phyloP scores from a whole-genome alignment of 2,888 invertebrate species.

The Schrankia costaestrigalis region DNA sequence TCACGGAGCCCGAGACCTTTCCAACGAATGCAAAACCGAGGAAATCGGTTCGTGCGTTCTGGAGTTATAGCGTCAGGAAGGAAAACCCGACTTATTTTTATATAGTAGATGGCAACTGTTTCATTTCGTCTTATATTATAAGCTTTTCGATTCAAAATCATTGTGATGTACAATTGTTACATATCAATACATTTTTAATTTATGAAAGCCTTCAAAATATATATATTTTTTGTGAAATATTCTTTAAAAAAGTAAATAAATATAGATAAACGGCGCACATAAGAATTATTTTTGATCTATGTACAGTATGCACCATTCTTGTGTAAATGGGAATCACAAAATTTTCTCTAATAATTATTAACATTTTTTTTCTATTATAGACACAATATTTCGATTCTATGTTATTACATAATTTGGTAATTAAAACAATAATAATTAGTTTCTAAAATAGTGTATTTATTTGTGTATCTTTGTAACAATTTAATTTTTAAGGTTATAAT shows the following conservation, averaged over 20 bases:
- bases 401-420: conserved; percentile 1
- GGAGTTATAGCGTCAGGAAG: too few species aligned
- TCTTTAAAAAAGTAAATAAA: conserved; percentile 34
- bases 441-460: conserved; percentile 1
- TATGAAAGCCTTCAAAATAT: conserved; percentile 51
- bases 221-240: conserved; percentile 55
- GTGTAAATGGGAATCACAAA: conserved; percentile 1
- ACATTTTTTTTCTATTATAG: background rate
- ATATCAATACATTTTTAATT: conserved; percentile 60
- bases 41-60: too few species aligned
- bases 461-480: too few species aligned
- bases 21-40: too few species aligned
- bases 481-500: conserved; percentile 28
- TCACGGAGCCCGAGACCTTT: too few species aligned
- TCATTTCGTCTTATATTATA: conserved; percentile 13
- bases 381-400: conserved; percentile 4
- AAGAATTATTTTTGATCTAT: conserved; percentile 41
- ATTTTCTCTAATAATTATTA: background rate
- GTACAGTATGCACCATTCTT: conserved; percentile 21
- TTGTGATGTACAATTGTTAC: conserved; percentile 64
- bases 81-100: too few species aligned
- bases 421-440: conserved; percentile 1
- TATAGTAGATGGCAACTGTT: too few species aligned
- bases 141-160: conserved; percentile 29
- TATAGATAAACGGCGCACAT: conserved; percentile 40